Conservation (phyloP, 2,888 invertebrate species). For the Rotaria macrura region DNA sequence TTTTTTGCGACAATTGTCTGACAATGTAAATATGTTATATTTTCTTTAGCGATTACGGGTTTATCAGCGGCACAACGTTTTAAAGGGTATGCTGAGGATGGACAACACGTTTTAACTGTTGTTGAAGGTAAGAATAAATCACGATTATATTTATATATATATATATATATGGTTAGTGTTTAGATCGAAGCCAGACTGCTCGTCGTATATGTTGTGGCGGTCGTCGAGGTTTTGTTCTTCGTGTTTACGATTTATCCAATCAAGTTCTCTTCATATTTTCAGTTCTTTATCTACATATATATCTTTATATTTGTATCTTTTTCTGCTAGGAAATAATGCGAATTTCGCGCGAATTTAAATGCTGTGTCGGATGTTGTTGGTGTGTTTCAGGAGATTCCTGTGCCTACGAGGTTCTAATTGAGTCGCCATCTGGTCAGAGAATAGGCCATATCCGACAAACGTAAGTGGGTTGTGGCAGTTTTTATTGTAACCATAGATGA, state of each 20-base stretch:
- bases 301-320: background rate
- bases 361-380: conserved; percentile 28
- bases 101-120: too few relatives aligned
- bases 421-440: conserved; percentile 27
- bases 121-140: too few relatives aligned
- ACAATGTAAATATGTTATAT: too few relatives aligned
- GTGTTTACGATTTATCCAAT: conserved; percentile 48
- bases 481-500: too few relatives aligned
- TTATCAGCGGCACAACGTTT: too few relatives aligned
- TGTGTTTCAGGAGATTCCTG: conserved; percentile 23
- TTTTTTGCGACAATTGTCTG: too few relatives aligned
- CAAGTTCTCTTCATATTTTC: too few relatives aligned
- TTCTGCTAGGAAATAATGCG: conserved; percentile 23
- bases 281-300: too few relatives aligned
- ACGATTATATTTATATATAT: too few relatives aligned
- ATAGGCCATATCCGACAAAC: conserved; percentile 26
- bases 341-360: conserved; percentile 30
- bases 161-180: too few relatives aligned
- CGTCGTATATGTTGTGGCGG: conserved; percentile 47
- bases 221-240: conserved; percentile 46
- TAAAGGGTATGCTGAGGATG: too few relatives aligned
- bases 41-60: too few relatives aligned
- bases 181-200: conserved; percentile 45
- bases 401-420: conserved; percentile 28
- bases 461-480: background rate